phyloP scores from a whole-genome alignment of 2,888 invertebrate species.

The Pandemis corylana region DNA sequence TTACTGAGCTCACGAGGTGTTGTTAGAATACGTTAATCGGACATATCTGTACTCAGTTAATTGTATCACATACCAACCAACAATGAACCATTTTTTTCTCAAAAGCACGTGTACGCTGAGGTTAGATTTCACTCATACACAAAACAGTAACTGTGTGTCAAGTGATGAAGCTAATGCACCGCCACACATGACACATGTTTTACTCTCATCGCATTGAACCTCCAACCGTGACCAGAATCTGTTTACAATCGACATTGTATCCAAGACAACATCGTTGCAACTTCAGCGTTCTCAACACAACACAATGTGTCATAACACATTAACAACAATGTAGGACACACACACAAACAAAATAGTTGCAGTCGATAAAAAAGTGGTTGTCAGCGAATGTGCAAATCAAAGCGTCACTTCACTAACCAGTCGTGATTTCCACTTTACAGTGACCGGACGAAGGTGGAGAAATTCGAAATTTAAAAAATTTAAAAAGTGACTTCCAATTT shows the following conservation, averaged over 20 bases:
- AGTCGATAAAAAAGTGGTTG: slow-evolving; percentile 67
- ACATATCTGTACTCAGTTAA: background rate
- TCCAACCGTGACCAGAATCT: slow-evolving; percentile 1
- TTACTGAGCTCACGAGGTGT: background rate
- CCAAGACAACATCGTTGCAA: slow-evolving; percentile 48
- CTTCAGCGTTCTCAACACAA: slow-evolving; percentile 51
- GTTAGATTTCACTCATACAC: background rate
- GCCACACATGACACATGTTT: background rate
- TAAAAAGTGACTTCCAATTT: slow-evolving; percentile 31
- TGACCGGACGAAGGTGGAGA: slow-evolving; percentile 82
- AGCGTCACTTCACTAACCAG: slow-evolving; percentile 71
- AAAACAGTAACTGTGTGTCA: background rate
- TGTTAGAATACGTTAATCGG: background rate
- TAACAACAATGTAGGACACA: slow-evolving; percentile 56
- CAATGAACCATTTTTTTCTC: background rate
- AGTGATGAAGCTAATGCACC: background rate
- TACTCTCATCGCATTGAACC: background rate
- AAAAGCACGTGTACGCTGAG: too few relatives aligned
- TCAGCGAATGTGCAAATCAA: slow-evolving; percentile 61
- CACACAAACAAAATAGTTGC: slow-evolving; percentile 66
- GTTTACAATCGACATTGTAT: slow-evolving; percentile 24
- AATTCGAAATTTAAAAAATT: slow-evolving; percentile 73
- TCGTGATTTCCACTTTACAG: slow-evolving; percentile 83
- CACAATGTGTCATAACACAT: slow-evolving; percentile 50
- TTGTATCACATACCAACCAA: background rate